Evolutionary conservation across 2,888 invertebrate genomes (phyloP), one percentile per base, ranked within the genome.

Genomic region (Terebella lapidaria): DNA sequence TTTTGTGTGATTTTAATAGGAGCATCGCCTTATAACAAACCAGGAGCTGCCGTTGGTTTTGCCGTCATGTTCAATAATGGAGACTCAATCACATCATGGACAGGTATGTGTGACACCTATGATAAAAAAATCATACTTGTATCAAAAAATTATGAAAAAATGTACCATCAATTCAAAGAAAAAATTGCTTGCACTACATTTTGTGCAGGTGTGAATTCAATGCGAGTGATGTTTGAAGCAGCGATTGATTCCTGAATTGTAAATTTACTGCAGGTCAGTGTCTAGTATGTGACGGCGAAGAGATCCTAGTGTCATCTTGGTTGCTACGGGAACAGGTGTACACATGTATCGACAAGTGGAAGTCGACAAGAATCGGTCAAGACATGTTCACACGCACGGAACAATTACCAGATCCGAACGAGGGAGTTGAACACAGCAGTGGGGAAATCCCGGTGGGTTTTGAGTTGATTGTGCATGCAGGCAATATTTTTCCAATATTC

Each of bases 251-350:
- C n/a, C n/a, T n/a, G n/a, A n/a, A n/a, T n/a, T n/a, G n/a, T n/a
- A n/a, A n/a, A n/a, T n/a, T n/a, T n/a, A n/a, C 15, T 46, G 15
- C 28, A 65, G 65, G 65, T 28, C 65, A 65, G 49, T 65, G 65
- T 45, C 47, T 58, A 28, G 22, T 64, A 4, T 64, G 63, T 52
- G 59, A 56, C 4, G 61, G 57, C 3, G 29, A 59, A 24, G 63
- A 65, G 35, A 49, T 57, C 1, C 61, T 65, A 10, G 35, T 59
- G 35, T 61, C 63, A 1, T 59, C 63, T 49, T 65, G 65, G 65
- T 28, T 65, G 51, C 55, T 65, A 15, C 28, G 61, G 27, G n/a
- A 22, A 15, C 20, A 24, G 4, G 55, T 54, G 22, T 27, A 28
- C 18, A 30, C 47, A 10, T 65, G 63, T 29, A 20, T 15, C 18